Evolutionary conservation across 2,113 vertebrate species (phyloP).

Genomic region (Onychostruthus taczanowskii): DNA sequence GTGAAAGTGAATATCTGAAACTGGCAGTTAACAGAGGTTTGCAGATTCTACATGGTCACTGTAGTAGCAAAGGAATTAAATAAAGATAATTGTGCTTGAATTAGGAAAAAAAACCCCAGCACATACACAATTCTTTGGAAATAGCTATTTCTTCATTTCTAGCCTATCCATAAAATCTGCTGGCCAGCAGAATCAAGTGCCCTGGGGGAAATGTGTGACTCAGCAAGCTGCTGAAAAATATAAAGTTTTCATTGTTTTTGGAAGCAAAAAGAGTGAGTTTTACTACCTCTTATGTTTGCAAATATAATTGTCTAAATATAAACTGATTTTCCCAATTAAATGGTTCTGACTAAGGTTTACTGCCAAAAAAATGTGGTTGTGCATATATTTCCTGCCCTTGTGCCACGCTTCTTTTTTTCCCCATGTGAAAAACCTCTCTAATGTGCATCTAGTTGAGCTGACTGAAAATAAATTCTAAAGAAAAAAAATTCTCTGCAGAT

Average conservation of each 20-base stretch:
- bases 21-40: neutral
- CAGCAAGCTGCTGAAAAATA: neutral
- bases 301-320: neutral
- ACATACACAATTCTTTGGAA: neutral
- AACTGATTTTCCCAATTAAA: neutral
- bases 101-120: neutral
- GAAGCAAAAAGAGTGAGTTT: neutral
- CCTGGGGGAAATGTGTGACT: neutral
- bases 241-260: neutral
- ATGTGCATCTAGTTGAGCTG: neutral
- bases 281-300: neutral
- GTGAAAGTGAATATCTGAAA: neutral
- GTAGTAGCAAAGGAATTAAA: neutral
- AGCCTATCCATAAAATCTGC: neutral
- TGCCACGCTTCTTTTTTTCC: neutral
- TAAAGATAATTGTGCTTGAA: neutral
- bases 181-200: neutral
- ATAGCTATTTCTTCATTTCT: too few species aligned
- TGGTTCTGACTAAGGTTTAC: neutral
- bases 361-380: neutral
- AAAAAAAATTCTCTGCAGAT: neutral
- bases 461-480: neutral
- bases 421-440: neutral
- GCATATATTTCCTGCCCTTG: neutral
- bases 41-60: neutral